phyloP scores from a whole-genome alignment of 2,797 vertebrate genomes.

The Semaprochilodus insignis region DNA sequence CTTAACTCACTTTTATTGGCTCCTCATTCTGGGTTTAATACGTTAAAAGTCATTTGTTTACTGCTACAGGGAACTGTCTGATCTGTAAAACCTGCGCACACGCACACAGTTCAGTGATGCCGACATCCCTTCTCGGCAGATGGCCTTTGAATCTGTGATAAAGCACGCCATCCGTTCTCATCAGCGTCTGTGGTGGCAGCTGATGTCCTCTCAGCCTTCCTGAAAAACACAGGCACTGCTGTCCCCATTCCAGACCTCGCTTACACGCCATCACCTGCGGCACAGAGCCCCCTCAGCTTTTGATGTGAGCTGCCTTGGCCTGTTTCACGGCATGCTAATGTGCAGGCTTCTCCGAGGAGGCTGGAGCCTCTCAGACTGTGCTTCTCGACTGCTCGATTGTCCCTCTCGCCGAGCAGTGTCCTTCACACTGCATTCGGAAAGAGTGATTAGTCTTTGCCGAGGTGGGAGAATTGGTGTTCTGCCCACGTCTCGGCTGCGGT shows the following conservation, averaged over 20 bases:
- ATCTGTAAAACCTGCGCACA: not conserved
- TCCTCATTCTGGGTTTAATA: not conserved
- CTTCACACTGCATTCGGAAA: conserved; percentile 69
- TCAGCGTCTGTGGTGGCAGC: conserved; percentile 43
- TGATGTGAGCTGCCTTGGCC: not conserved
- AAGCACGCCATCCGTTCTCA: conserved; percentile 51
- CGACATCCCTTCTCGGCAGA: conserved; percentile 35
- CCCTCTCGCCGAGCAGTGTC: conserved; percentile 58
- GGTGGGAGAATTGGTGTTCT: conserved; percentile 70
- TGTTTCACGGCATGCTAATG: not conserved
- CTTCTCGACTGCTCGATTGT: not conserved
- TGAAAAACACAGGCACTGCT: not conserved
- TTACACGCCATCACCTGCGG: not conserved
- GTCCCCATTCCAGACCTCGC: not conserved
- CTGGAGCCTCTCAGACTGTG: not conserved
- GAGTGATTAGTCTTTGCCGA: conserved; percentile 56
- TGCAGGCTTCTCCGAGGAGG: not conserved
- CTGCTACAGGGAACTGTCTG: not conserved
- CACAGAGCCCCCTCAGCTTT: not conserved
- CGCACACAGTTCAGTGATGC: conserved; percentile 40
- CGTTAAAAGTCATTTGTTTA: not conserved
- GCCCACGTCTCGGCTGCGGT: conserved; percentile 64
- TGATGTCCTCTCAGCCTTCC: conserved; percentile 21
- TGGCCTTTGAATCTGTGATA: conserved; percentile 44
- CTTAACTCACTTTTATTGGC: not conserved